Evolutionary conservation across 2,888 invertebrate genomes (phyloP).

Genomic region (Heteropelma amictum): DNA sequence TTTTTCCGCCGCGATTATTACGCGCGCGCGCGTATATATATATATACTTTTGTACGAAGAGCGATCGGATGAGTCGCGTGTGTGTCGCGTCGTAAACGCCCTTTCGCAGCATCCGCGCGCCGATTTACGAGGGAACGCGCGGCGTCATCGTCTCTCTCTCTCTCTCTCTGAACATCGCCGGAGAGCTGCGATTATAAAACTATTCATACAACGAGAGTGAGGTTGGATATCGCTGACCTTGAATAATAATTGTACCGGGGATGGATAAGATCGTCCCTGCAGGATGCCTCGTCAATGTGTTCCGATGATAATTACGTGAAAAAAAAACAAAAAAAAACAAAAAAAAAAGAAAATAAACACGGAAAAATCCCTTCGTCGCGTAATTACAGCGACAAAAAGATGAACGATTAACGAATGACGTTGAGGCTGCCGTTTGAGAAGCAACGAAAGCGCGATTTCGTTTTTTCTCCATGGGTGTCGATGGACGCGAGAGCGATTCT

Average conservation of each 20-base stretch:
- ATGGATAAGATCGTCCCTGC: constrained; percentile 26
- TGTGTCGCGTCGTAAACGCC: constrained; percentile 58
- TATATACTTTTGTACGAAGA: background rate
- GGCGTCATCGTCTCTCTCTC: constrained; percentile 41
- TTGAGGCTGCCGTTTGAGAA: no score
- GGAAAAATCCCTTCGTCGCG: no score
- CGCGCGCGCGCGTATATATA: constrained; percentile 1
- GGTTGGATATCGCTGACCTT: constrained; percentile 36
- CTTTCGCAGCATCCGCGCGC: constrained; percentile 30
- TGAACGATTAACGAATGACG: no score
- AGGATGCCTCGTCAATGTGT: no score
- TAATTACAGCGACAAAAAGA: no score
- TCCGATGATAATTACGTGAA: no score
- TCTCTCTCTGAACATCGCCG: no score
- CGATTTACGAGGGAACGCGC: constrained; percentile 58
- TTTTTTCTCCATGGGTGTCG: no score
- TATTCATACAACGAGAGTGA: constrained; percentile 20
- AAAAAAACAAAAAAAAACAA: no score
- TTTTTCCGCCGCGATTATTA: background rate
- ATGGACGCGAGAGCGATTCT: no score
- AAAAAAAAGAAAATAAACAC: no score
- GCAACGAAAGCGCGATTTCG: no score
- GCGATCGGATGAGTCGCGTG: constrained; percentile 46
- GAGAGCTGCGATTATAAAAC: constrained; percentile 30
- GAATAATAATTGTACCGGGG: constrained; percentile 47